phyloP scores from a whole-genome alignment of 2,797 vertebrate genomes.

The Gouania willdenowi region DNA sequence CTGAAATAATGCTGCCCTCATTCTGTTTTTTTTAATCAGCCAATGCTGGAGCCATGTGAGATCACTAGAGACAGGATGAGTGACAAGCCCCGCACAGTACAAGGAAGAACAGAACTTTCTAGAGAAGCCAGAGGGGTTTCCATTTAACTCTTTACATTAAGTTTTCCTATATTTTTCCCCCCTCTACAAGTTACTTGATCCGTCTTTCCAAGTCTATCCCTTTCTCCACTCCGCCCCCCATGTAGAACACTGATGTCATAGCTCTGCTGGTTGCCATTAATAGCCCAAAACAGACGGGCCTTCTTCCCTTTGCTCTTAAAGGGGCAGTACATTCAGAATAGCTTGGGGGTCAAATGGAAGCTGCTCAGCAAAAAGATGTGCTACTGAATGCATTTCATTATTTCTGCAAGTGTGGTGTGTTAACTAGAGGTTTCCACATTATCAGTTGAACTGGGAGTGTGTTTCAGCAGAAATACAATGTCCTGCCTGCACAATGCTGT shows the following conservation, averaged over 20 bases:
- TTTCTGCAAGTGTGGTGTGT: slow-evolving; percentile 11
- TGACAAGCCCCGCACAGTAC: neutral
- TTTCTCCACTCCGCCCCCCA: slow-evolving; percentile 33
- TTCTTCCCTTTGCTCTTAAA: slow-evolving; percentile 70
- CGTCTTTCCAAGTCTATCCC: slow-evolving; percentile 21
- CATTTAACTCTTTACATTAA: slow-evolving; percentile 1
- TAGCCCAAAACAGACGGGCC: slow-evolving; percentile 71
- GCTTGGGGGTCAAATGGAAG: slow-evolving; percentile 23
- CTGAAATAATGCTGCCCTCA: slow-evolving; percentile 49
- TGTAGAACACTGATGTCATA: slow-evolving; percentile 76
- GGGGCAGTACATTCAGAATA: slow-evolving; percentile 49
- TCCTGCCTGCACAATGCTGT: slow-evolving; percentile 50
- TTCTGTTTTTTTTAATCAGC: slow-evolving; percentile 54
- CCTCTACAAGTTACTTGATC: slow-evolving; percentile 20
- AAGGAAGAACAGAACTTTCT: slow-evolving; percentile 26
- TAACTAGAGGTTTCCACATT: slow-evolving; percentile 34
- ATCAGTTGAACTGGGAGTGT: slow-evolving; percentile 41
- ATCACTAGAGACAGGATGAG: slow-evolving; percentile 15
- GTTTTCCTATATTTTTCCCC: neutral
- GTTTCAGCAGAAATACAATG: slow-evolving; percentile 48
- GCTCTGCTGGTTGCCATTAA: slow-evolving; percentile 64
- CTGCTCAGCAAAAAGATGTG: neutral
- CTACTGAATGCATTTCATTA: slow-evolving; percentile 9
- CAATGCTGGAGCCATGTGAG: slow-evolving; percentile 14
- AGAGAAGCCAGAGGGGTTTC: too few relatives aligned